Conservation (phyloP, 2,888 invertebrate genomes). For the Patella ulyssiponensis region DNA sequence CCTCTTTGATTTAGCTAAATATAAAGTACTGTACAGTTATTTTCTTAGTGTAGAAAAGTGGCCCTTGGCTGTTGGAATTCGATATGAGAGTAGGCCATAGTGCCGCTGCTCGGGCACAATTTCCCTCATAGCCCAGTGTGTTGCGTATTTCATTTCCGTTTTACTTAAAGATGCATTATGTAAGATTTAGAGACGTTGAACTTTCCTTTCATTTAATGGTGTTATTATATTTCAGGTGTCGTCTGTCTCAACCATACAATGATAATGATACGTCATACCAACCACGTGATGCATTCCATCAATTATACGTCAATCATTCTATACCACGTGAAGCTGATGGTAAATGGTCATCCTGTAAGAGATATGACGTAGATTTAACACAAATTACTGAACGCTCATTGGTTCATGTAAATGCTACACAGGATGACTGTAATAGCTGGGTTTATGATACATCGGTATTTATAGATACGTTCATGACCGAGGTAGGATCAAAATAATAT, state of each 20-base stretch:
- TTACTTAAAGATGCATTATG: too few relatives aligned
- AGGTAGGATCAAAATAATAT: conserved; percentile 2
- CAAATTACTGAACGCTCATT: background rate
- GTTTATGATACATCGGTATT: conserved; percentile 18
- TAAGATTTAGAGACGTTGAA: too few relatives aligned
- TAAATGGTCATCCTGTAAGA: background rate
- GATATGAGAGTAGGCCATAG: too few relatives aligned
- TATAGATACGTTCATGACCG: conserved; percentile 12
- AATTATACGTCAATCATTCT: background rate
- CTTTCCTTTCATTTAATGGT: background rate
- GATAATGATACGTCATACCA: conserved; percentile 3
- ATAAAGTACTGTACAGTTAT: too few relatives aligned
- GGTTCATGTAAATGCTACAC: background rate
- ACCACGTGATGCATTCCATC: background rate
- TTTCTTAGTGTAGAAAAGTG: too few relatives aligned
- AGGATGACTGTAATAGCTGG: conserved; percentile 4
- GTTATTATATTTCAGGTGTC: background rate
- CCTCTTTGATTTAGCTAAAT: too few relatives aligned
- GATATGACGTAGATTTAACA: background rate
- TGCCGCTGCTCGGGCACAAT: too few relatives aligned
- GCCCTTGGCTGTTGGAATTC: too few relatives aligned
- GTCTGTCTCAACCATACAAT: background rate
- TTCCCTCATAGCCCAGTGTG: too few relatives aligned
- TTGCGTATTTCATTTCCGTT: too few relatives aligned
- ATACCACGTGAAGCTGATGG: background rate